Base-by-base conservation (phyloP, 1,140 invertebrate genomes). In the Diploscapter pachys region DNA sequence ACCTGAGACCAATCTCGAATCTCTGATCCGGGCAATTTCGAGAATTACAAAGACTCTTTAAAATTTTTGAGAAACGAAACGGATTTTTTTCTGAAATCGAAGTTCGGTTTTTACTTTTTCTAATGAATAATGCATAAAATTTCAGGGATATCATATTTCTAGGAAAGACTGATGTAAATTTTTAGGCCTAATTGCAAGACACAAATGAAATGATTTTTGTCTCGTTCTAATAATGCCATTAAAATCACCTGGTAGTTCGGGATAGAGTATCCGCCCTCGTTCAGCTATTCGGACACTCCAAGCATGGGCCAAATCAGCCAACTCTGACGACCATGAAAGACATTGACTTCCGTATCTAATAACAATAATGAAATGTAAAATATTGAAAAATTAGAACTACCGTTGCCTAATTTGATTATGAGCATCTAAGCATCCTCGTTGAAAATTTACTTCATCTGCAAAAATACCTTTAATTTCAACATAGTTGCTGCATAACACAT, bases 261-360 rank as follows among this genome's bases (percentile, higher is more conserved):
- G 84, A 77, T 85, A 85, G n/a, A 85, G 69, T 67, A 85, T 74
- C 53, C 83, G 66, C 11, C 83, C 83, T 50, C 81, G 56, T 50
- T 85, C 84, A 3, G 84, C 82, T 51, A 85, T 52, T 57, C 84
- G 85, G 31, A 80, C 78, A 8, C 84, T 84, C 83, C 83, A 85
- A 6, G 84, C 80, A 75, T 85, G 85, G 48, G 83, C 83, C 59
- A 85, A 71, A 6, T 82, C 83, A 4, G 83, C 83, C 48, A 85
- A 65, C 51, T 85, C 83, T 67, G 73, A 59, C 4, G 73, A 74
- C 73, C 73, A 74, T 48, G 53, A 64, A 3, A 74, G 31, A 51
- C 48, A 59, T 57, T 74, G 57, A n/a, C 70, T 74, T 49, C 73
- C 73, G 49, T 74, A 74, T 48, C 63, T 65, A 31, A 65, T 31